Percentiles rank a stretch among this genome's conserved stretches.
Evolutionary conservation across 2,797 vertebrate species (phyloP).

Genomic region (Uromys caudimaculatus): DNA sequence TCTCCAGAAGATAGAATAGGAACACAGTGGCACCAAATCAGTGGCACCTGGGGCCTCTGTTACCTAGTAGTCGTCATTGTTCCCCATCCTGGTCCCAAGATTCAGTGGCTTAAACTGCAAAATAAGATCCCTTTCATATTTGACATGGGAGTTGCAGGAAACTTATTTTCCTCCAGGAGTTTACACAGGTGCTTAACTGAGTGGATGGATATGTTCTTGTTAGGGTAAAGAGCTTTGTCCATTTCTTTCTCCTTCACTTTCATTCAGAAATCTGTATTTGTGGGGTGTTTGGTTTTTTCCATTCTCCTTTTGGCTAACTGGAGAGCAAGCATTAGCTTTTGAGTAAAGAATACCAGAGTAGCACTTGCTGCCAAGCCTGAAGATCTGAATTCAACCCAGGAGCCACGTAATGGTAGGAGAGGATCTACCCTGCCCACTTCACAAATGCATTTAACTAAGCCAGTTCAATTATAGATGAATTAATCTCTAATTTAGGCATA

Average conservation of each 20-base stretch:
- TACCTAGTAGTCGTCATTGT: background rate
- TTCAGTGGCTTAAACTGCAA: slow-evolving; percentile 18
- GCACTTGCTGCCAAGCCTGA: background rate
- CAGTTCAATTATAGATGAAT: slow-evolving; percentile 47
- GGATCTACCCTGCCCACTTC: background rate
- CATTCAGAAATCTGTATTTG: background rate
- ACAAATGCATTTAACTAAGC: slow-evolving; percentile 38
- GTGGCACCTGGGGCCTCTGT: background rate
- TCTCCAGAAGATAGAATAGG: background rate
- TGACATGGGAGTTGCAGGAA: background rate
- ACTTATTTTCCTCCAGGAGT: slow-evolving; percentile 45
- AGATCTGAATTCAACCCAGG: background rate
- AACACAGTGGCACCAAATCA: background rate
- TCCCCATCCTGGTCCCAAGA: background rate
- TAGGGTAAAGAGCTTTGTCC: slow-evolving; percentile 33
- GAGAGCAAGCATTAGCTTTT: background rate
- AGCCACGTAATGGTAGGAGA: background rate
- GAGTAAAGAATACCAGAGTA: background rate
- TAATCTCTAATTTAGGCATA: slow-evolving; percentile 55
- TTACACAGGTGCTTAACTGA: background rate
- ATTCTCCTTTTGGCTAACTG: slow-evolving; percentile 12
- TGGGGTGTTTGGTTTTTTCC: background rate
- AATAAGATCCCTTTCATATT: slow-evolving; percentile 35
- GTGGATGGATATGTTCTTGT: background rate
- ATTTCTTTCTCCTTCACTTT: slow-evolving; percentile 39